Evolutionary conservation across 35 echinoderm and acorn worm species (phyloP), one percentile per base, ranked within the genome.

Genomic region (Apostichopus californicus): DNA sequence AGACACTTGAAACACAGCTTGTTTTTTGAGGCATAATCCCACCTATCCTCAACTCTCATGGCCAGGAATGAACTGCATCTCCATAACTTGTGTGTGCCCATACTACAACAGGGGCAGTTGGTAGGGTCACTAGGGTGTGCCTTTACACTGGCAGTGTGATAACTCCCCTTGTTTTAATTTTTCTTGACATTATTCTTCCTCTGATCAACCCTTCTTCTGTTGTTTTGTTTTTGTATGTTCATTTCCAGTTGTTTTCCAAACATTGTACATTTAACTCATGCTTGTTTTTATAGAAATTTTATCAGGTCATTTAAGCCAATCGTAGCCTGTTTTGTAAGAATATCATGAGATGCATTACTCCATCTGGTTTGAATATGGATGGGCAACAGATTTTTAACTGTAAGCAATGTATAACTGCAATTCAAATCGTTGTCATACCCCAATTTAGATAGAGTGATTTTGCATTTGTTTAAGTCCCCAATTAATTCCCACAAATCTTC

Each of bases 341-440:
- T 80, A 9, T 79, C n/a, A 79, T 91, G 90, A 13, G 90, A 77
- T 8, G 24, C 54, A 55, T 60, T 80, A 17, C 53, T 78, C 90
- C 90, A 91, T 3, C 17, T 46, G 5, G 90, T 91, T 60, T 91
- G 90, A 20, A 91, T 17, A 28, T 91, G 52, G 17, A 78, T 78
- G 14, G 90, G 90, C 22, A 91, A 54, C 11, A 91, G 8, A 23
- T 91, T 78, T 91, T 91, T 77, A 7, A 91, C 90, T 14, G 54
- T 91, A 5, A 91, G 90, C 55, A 91, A 23, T 18, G 71, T 91
- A 24, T 20, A 81, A 52, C 71, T 91, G n/a, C 90, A 78, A 59
- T 91, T 79, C 1, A 92, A n/a, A 28, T 92, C 78, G 59, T 92
- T 81, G 1, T 80, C 13, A 84, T 92, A 92, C 54, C 91, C 91